Evolutionary conservation across 2,113 vertebrate species (phyloP).

Genomic region (Dromaius novaehollandiae): DNA sequence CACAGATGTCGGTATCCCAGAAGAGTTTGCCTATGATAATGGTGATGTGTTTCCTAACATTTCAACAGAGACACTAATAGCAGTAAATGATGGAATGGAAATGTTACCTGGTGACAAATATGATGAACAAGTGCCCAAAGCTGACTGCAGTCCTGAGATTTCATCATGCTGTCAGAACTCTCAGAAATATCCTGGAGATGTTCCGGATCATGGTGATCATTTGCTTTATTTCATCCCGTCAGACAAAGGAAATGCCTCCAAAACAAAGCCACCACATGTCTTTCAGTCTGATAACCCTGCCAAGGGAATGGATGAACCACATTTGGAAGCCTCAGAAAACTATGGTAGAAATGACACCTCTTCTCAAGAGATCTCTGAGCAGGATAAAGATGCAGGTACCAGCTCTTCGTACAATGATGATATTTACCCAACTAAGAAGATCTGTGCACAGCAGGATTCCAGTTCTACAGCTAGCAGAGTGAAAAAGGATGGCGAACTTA

Average conservation of each 20-base stretch:
- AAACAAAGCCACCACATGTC: not conserved
- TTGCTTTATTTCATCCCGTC: not conserved
- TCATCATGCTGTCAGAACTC: not conserved
- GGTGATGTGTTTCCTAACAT: not conserved
- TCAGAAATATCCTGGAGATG: not conserved
- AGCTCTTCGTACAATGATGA: not conserved
- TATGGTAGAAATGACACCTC: not conserved
- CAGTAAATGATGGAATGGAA: not conserved
- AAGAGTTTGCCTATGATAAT: not conserved
- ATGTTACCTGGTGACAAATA: not conserved
- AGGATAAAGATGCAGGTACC: not conserved
- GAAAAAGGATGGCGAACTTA: not conserved
- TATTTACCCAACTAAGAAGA: not conserved
- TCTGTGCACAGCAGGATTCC: not conserved
- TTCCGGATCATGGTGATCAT: not conserved
- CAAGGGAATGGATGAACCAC: not conserved
- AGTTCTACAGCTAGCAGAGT: not conserved
- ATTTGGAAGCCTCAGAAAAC: not conserved
- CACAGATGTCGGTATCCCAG: constrained; percentile 21
- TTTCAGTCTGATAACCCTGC: not conserved
- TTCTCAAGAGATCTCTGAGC: not conserved
- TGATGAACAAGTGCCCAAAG: not conserved
- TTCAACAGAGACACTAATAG: not conserved
- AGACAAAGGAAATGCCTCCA: not conserved
- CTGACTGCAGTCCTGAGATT: not conserved